Evolutionary conservation across 23 tunicate species (phyloP), one percentile per base, ranked within the genome.

Genomic region (Styela clava): DNA sequence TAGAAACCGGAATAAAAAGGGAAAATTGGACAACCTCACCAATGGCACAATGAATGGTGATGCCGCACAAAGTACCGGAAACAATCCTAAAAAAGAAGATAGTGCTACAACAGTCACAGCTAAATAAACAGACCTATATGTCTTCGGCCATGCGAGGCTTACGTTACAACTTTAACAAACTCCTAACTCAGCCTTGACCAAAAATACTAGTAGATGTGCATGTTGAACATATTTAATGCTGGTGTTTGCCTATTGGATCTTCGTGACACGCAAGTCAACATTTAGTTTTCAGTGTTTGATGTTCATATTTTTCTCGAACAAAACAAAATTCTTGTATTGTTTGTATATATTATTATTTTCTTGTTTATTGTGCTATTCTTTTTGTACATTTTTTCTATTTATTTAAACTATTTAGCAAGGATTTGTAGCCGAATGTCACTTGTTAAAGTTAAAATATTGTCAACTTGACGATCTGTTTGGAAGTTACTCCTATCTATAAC

Each of bases 1-100:
- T 9, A 76, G 33, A 76, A 76, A 76, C 27, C 28, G 64, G 0
- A 76, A 76, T 52, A 76, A 76, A 44, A 76, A 52, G 30, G 65
- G 65, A 76, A 76, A 76, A 27, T 28, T 21, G 29, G 77, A 71
- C 16, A 71, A 71, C 35, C 12, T 71, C 29, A 5, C 32, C 16
- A 71, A 71, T 29, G 77, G 77, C 35, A 26, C 34, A 71, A 5
- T 34, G 3, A 71, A 71, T 34, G 37, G 77, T 16, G 35, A 71
- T 16, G 5, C 34, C 29, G 18, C 34, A 21, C 32, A 18, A 18
- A 30, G 20, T 7, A 65, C 7, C 35, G 35, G 16, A 5, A 12
- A 12, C 7, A 44, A 44, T 44, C 9, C 56, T 5, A 44, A 44
- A 44, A 12, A 12, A 5, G 56, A 44, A 44, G 12, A 44, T 44